Evolutionary conservation across 2,113 vertebrate genomes (phyloP).

Genomic region (Chamaetylas fuelleborni): DNA sequence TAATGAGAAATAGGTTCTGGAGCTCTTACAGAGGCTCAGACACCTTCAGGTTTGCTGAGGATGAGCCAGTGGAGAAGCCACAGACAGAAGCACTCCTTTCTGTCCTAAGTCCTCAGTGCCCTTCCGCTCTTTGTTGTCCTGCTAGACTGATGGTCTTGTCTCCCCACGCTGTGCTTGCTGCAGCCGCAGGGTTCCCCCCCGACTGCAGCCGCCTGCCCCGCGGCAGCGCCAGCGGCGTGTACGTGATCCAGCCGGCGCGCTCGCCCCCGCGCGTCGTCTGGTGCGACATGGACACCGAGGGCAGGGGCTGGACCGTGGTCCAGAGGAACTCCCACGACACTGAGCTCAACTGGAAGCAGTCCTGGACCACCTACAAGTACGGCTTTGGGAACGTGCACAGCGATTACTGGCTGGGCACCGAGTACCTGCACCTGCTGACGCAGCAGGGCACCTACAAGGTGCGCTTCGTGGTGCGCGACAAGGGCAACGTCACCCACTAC

Average conservation of each 20-base stretch:
- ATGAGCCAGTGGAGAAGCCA: background rate
- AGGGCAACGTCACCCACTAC: slow-evolving; percentile 13
- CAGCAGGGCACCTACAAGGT: slow-evolving; percentile 69
- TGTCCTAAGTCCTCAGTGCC: background rate
- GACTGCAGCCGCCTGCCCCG: slow-evolving; percentile 54
- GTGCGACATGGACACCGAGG: slow-evolving; percentile 67
- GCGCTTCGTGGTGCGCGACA: slow-evolving; percentile 43
- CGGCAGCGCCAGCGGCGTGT: slow-evolving; percentile 47
- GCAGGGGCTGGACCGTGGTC: slow-evolving; percentile 65
- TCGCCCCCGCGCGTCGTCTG: slow-evolving; percentile 43
- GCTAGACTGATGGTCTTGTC: background rate
- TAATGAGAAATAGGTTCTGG: background rate
- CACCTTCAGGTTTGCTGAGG: background rate
- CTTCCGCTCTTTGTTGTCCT: background rate
- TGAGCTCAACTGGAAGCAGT: slow-evolving; percentile 39
- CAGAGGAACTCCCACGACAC: slow-evolving; percentile 48
- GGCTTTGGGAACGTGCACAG: slow-evolving; percentile 54
- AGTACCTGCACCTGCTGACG: slow-evolving; percentile 64
- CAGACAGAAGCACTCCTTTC: background rate
- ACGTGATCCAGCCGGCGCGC: slow-evolving; percentile 17
- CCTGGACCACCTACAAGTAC: slow-evolving; percentile 69
- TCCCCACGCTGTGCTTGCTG: background rate
- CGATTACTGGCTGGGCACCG: slow-evolving; percentile 63
- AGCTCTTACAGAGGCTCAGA: background rate
- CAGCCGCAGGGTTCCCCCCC: background rate